These are phyloP conservation scores for Melanotaenia pygmaea DNA, from an alignment of 2,797 vertebrate genomes.

Conservation along the genomic window DNA sequence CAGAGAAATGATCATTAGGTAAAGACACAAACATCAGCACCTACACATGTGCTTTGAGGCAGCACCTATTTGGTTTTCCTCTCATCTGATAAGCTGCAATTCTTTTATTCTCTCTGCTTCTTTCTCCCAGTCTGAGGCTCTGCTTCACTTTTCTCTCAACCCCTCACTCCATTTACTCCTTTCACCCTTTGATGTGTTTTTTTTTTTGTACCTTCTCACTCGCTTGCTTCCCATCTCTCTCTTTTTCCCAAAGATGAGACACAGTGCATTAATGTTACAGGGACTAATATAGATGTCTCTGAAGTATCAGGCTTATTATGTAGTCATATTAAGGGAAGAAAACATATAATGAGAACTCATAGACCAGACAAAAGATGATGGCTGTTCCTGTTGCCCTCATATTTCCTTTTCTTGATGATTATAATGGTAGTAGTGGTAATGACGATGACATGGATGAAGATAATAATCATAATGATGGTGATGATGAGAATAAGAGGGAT, in stretches of 20 bases:
- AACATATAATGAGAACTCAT: constrained; percentile 78
- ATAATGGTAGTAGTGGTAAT: constrained; percentile 75
- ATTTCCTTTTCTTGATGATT: constrained; percentile 74
- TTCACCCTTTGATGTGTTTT: constrained; percentile 78
- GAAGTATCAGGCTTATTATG: constrained; percentile 81
- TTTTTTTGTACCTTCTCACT: constrained; percentile 48
- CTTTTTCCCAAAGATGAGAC: constrained; percentile 68
- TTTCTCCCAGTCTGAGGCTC: constrained; percentile 53
- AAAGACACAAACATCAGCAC: constrained; percentile 30
- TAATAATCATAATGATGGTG: constrained; percentile 74
- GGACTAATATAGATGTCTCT: constrained; percentile 76
- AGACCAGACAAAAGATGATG: constrained; percentile 66
- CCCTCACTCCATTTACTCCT: constrained; percentile 74
- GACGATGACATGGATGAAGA: constrained; percentile 75
- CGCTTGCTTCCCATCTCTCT: constrained; percentile 47
- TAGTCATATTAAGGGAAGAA: constrained; percentile 78
- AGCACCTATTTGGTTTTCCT: constrained; percentile 56
- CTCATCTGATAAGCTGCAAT: constrained; percentile 68
- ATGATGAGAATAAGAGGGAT: constrained; percentile 67
- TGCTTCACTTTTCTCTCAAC: constrained; percentile 60
- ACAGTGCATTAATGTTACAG: constrained; percentile 77
- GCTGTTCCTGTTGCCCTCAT: constrained; percentile 62
- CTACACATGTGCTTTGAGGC: not conserved
- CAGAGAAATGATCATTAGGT: constrained; percentile 92
- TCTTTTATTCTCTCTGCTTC: constrained; percentile 70